Base-by-base conservation (phyloP, 2,888 invertebrate species). In the Cloeon dipterum region DNA sequence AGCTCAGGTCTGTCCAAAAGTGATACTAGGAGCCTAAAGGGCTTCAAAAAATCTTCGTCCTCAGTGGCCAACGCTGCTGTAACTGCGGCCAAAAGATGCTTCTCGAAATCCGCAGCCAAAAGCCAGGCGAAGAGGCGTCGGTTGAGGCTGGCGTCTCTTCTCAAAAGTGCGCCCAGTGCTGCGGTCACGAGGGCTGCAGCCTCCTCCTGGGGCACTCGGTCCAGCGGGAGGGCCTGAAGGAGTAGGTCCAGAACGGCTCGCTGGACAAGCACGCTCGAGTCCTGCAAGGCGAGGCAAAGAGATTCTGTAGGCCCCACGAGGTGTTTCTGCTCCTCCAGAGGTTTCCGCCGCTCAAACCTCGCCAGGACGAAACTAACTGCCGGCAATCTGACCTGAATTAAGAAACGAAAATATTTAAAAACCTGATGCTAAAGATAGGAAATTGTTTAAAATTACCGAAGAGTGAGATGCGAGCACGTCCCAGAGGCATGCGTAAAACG, bases 101-200 rank as follows among this genome's bases (percentile, higher is more conserved):
- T 25, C 11, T 25, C 25, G 11, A 11, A 25, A 11, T 3, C 25
- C 25, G n/a, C 25, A 25, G 25, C 25, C 25, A 11, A 11, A n/a
- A 11, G n/a, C n/a, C n/a, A n/a, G n/a, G n/a, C n/a, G n/a, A n/a
- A n/a, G n/a, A n/a, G n/a, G n/a, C n/a, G 68, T 69, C 78, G 66
- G 54, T 89, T 89, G 11, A 89, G 62, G 20, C 85, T 86, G 79
- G 86, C 86, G 52, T 89, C 88, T 41, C 89, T 61, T 32, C 86
- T 60, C 35, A 88, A 57, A 42, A 89, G 74, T 5, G 74, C 73
- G 26, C 67, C 63, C 36, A 86, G 57, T 19, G 75, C 73, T 39
- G 79, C 72, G 18, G 74, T 75, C 5, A 79, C 70, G 42, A 82
- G 56, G 38, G 66, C 63, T 34, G 74, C 68, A 64, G 78, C 67